Evolutionary conservation across 2,888 invertebrate genomes (phyloP).

Genomic region (Melolontha melolontha): DNA sequence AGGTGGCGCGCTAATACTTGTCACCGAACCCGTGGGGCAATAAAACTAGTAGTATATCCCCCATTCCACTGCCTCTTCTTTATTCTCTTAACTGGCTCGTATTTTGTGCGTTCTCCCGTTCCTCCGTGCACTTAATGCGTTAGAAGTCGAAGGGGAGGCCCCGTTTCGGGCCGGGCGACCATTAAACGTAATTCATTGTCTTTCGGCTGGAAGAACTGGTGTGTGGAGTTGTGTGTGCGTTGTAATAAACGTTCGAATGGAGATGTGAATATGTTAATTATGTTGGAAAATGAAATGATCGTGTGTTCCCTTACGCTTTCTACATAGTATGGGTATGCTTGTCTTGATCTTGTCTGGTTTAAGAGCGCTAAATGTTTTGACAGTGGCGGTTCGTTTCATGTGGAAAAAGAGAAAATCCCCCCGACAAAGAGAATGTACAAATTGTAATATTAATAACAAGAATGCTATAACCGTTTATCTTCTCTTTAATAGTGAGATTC

Average conservation of each 20-base stretch:
- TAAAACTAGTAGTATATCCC: slow-evolving; percentile 64
- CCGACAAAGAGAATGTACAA: no score
- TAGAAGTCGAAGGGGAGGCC: slow-evolving; percentile 60
- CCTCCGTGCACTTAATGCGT: slow-evolving; percentile 63
- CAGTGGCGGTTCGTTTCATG: no score
- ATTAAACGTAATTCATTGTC: slow-evolving; percentile 66
- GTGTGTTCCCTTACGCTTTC: not conserved
- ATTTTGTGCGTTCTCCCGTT: slow-evolving; percentile 64
- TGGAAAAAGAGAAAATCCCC: no score
- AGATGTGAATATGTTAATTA: slow-evolving; percentile 52
- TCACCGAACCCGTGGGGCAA: slow-evolving; percentile 58
- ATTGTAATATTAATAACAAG: no score
- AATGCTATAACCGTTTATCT: no score
- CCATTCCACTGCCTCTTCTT: slow-evolving; percentile 56
- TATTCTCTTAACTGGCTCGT: slow-evolving; percentile 65
- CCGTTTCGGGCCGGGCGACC: slow-evolving; percentile 58
- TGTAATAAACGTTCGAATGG: slow-evolving; percentile 51
- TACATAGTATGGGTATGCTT: not conserved
- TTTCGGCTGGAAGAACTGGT: slow-evolving; percentile 54
- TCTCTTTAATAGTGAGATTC: no score
- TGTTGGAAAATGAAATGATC: slow-evolving; percentile 26
- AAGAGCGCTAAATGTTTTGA: no score
- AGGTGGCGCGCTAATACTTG: slow-evolving; percentile 64
- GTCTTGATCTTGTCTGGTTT: no score
- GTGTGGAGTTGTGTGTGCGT: slow-evolving; percentile 39